phyloP scores from a whole-genome alignment of 92 coral and sea anemone species.

The Virgularia gustaviana region DNA sequence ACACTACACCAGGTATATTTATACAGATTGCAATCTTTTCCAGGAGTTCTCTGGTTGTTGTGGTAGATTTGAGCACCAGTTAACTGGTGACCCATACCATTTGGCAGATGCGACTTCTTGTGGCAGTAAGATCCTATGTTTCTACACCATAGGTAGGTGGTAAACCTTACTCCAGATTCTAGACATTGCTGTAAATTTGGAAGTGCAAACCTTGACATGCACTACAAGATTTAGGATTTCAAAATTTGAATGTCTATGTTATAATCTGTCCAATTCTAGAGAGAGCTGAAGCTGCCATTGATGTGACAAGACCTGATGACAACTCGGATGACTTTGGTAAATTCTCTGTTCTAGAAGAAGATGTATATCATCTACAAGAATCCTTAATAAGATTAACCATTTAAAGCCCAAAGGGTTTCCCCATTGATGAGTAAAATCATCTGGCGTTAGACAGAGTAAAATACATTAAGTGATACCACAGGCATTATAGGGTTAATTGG shows the following conservation, averaged over 20 bases:
- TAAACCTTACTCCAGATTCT: background rate
- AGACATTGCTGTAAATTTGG: too few species aligned
- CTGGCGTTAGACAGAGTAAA: too few species aligned
- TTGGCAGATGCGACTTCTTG: slow-evolving; percentile 97
- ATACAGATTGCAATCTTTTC: too few species aligned
- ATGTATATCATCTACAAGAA: too few species aligned
- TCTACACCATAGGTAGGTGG: slow-evolving; percentile 91
- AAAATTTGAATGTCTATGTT: background rate
- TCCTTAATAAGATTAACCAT: too few species aligned
- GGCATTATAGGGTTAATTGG: too few species aligned
- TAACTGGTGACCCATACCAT: slow-evolving; percentile 95
- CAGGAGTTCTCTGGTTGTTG: slow-evolving; percentile 93
- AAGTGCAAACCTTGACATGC: too few species aligned
- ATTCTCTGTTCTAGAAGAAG: slow-evolving; percentile 4
- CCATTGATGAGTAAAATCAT: too few species aligned
- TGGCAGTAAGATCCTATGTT: slow-evolving; percentile 85
- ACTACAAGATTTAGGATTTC: background rate
- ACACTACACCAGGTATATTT: too few species aligned
- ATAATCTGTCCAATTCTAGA: too few species aligned
- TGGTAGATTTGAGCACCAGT: slow-evolving; percentile 93
- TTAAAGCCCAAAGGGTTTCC: too few species aligned
- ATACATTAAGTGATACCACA: too few species aligned
- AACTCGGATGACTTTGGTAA: slow-evolving; percentile 54
- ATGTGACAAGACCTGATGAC: slow-evolving; percentile 68
- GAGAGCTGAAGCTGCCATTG: slow-evolving; percentile 65